A percentile compares a stretch with the other conserved stretches of the same genome.
Conservation (phyloP, 2,113 vertebrate genomes). For the Rhagologus leucostigma region DNA sequence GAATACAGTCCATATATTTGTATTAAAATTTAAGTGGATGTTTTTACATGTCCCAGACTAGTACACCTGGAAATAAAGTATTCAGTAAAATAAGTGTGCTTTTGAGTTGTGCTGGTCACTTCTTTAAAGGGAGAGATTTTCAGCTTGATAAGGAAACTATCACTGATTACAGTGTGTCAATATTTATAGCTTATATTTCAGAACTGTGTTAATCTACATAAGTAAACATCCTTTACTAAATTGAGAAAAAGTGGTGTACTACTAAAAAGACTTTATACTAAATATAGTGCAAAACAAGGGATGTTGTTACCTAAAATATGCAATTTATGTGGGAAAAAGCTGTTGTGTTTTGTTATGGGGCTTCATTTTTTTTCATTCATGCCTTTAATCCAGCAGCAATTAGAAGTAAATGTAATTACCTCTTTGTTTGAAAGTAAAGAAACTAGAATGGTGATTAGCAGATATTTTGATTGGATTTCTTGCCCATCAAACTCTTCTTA, state of each 20-base stretch:
- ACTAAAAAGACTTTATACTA: neutral
- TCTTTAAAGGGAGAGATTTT: neutral
- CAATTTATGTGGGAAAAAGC: neutral
- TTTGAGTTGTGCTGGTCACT: neutral
- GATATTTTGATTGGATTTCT: neutral
- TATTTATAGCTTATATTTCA: neutral
- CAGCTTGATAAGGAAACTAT: neutral
- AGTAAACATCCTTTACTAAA: neutral
- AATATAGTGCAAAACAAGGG: neutral
- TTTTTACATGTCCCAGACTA: neutral
- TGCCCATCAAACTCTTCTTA: neutral
- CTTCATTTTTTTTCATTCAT: neutral
- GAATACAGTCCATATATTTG: neutral
- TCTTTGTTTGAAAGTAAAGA: neutral
- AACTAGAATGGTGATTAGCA: neutral
- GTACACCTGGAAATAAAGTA: neutral
- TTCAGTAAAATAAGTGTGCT: neutral
- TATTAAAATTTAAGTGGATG: slow-evolving; percentile 14
- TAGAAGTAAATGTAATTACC: neutral
- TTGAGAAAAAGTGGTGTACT: neutral
- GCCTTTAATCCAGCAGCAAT: neutral
- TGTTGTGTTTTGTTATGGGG: neutral
- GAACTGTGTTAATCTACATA: neutral
- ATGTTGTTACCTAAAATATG: neutral
- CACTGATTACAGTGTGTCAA: neutral